phyloP scores from a whole-genome alignment of 2,888 invertebrate species.

The Hermodice carunculata region DNA sequence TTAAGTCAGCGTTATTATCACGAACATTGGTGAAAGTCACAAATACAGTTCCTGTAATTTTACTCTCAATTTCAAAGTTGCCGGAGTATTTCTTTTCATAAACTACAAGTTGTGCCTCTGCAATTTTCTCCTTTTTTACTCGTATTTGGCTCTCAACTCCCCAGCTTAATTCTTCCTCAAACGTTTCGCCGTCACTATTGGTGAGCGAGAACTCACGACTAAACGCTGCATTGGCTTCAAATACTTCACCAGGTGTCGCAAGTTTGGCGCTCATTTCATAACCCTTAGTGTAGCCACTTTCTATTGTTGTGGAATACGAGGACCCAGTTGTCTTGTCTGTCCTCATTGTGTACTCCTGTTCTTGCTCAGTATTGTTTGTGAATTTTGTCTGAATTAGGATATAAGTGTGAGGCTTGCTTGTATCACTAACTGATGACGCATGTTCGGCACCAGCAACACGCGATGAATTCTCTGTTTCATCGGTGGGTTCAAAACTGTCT shows the following conservation, averaged over 20 bases:
- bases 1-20: conserved; percentile 43
- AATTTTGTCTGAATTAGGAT: conserved; percentile 48
- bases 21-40: conserved; percentile 41
- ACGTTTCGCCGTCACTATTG: conserved; percentile 62
- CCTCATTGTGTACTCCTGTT: conserved; percentile 46
- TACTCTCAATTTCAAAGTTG: conserved; percentile 53
- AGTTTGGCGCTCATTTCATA: conserved; percentile 65
- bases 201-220: conserved; percentile 67
- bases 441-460: too few species aligned
- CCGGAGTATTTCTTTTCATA: conserved; percentile 60
- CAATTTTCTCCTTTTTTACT: conserved; percentile 50
- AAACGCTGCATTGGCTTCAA: conserved; percentile 68
- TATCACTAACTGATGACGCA: too few species aligned
- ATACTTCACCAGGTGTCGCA: conserved; percentile 68
- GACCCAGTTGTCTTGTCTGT: conserved; percentile 45
- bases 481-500: conserved; percentile 19
- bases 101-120: conserved; percentile 65
- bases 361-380: conserved; percentile 41
- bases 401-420: conserved; percentile 15
- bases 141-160: conserved; percentile 65
- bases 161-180: conserved; percentile 65
- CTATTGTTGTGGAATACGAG: conserved; percentile 35
- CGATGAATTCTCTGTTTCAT: too few species aligned
- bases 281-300: conserved; percentile 53
- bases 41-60: conserved; percentile 36